These are phyloP conservation scores for Campoplex nolae DNA, from an alignment of 2,888 invertebrate species.

Conservation along the genomic window DNA sequence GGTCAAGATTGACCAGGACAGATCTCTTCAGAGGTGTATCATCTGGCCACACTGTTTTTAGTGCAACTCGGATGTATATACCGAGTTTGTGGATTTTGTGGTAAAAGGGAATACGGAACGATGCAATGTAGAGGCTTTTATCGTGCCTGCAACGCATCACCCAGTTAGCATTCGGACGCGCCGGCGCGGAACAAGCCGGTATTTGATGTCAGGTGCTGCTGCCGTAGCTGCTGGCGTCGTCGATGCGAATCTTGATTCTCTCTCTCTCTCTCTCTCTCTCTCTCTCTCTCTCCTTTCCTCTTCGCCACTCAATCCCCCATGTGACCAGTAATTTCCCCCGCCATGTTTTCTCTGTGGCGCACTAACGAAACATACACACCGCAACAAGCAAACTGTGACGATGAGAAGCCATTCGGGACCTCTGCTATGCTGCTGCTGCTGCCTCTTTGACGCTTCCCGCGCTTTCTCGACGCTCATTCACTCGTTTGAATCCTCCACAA, in stretches of 20 bases:
- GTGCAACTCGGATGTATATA: not conserved
- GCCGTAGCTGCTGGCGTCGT: constrained; percentile 48
- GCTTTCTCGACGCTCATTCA: constrained; percentile 68
- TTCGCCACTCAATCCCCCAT: not conserved
- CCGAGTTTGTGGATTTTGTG: constrained; percentile 50
- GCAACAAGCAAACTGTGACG: constrained; percentile 28
- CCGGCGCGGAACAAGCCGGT: constrained; percentile 65
- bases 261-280: constrained; percentile 9
- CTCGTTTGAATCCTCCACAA: constrained; percentile 50
- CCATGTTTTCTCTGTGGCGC: constrained; percentile 42
- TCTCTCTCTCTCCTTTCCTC: constrained; percentile 4
- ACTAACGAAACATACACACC: constrained; percentile 51
- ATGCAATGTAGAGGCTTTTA: constrained; percentile 4
- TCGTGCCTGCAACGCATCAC: constrained; percentile 49
- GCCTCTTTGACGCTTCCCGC: constrained; percentile 65
- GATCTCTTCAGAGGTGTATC: constrained; percentile 53
- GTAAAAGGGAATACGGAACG: constrained; percentile 56
- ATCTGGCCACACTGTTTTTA: constrained; percentile 35
- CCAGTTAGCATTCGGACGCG: constrained; percentile 50
- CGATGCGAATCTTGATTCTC: constrained; percentile 49
- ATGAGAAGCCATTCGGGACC: constrained; percentile 59
- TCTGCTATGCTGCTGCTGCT: not conserved
- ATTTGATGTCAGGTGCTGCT: constrained; percentile 65
- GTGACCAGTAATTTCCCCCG: constrained; percentile 41
- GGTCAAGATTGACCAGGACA: constrained; percentile 52